Base-by-base conservation (phyloP, 2,113 vertebrate species). In the Peromyscus leucopus region DNA sequence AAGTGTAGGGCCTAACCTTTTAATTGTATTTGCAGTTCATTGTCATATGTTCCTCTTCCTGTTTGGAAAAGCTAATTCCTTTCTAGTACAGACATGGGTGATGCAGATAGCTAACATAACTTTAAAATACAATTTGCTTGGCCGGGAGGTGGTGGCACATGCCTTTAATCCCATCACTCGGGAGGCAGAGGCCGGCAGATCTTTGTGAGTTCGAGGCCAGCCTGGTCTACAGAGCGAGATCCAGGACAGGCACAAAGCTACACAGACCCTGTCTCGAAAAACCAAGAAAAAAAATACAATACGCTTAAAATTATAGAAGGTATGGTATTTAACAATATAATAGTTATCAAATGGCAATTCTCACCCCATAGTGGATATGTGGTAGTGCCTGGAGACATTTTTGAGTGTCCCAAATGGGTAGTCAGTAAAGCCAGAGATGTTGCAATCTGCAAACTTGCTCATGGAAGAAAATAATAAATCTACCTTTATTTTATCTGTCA, bases 381-480 rank as follows among this genome's bases (percentile, higher is more conserved):
- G 85, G 12, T n/a, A 85, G 93, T 8, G 3, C 71, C 42, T 86
- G 28, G 6, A 79, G 33, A 91, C 7, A 72, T 33, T 26, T 89
- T 31, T 71, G 63, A 55, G 46, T 16, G 3, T 74, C 26, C 36
- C 46, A 48, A 19, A 0, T 48, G 39, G 16, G 59, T n/a, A 63
- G 39, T 59, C 55, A 39, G 57, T 51, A 17, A 90, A 5, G 24
- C 3, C 57, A 74, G 57, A 19, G 3, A 21, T 42, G 7, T 39
- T 42, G 13, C 55, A 0, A 67, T 86, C 96, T 93, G 65, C 57
- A 97, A 80, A 22, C 48, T 85, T 96, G 93, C 12, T 26, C 65
- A 72, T 39, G 46, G 93, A 89, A 96, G 91, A 57, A 97, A 97
- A 92, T 87, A 74, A 24, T 24, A 94, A 93, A 17, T 82, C 85